These are phyloP conservation scores for Otolemur crassicaudatus DNA, from an alignment of 2,797 vertebrate species.

Conservation along the genomic window DNA sequence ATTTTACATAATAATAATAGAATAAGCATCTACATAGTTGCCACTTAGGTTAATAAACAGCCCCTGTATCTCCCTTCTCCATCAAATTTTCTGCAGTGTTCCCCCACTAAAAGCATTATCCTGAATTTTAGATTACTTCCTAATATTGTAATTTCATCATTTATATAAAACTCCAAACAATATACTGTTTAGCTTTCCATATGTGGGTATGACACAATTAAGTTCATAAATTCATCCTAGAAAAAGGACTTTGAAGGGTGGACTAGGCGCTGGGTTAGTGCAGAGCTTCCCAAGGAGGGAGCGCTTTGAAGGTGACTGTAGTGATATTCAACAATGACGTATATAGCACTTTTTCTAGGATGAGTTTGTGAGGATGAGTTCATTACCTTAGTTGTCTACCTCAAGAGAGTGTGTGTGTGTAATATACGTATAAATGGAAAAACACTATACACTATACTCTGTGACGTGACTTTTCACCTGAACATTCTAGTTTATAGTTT, in stretches of 20 bases:
- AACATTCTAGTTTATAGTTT: background rate
- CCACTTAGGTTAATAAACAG: background rate
- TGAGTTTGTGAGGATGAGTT: no score
- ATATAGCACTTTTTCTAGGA: no score
- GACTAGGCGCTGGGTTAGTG: no score
- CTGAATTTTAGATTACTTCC: background rate
- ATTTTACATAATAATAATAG: background rate
- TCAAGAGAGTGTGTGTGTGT: background rate
- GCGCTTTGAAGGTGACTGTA: no score
- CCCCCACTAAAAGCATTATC: background rate
- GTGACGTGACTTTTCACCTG: background rate
- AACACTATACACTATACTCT: background rate
- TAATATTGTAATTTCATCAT: background rate
- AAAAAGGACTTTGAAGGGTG: no score
- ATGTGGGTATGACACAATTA: background rate
- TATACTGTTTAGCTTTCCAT: background rate
- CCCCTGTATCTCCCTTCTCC: accelerated
- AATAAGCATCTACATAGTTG: background rate
- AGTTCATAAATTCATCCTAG: no score
- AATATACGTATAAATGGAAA: background rate
- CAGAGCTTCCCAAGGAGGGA: no score
- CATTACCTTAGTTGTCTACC: no score
- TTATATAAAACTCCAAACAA: background rate
- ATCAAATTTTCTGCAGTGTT: background rate
- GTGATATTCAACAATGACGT: no score